Conservation (phyloP, 1,140 invertebrate species). For the Zaprionus tsacasi region DNA sequence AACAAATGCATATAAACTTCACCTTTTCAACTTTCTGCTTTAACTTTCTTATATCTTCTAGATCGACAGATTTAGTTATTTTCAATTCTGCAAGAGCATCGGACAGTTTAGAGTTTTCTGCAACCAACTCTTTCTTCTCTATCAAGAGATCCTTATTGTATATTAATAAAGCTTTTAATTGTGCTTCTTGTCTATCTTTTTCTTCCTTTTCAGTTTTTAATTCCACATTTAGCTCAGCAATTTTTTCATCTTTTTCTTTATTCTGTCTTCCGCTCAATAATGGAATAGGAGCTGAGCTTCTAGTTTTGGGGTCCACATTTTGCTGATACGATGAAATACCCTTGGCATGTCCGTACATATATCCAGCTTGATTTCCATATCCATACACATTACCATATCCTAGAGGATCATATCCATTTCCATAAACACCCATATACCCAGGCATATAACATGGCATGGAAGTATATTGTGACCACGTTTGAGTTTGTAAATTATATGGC, state of each 20-base stretch:
- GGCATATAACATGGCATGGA: neutral
- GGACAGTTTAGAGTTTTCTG: neutral
- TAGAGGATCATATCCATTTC: neutral
- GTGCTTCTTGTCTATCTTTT: neutral
- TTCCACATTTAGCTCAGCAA: neutral
- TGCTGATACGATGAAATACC: neutral
- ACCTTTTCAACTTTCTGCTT: neutral
- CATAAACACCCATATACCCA: neutral
- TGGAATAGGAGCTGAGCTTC: too few species aligned
- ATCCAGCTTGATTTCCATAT: neutral
- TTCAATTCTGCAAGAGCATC: neutral
- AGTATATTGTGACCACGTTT: neutral
- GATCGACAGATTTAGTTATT: neutral
- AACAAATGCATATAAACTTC: neutral
- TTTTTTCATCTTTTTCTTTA: neutral
- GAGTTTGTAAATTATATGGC: too few species aligned
- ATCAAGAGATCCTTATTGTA: neutral
- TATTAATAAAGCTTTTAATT: neutral
- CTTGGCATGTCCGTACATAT: neutral
- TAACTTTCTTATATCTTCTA: neutral
- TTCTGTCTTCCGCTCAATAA: neutral
- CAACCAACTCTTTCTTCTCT: neutral
- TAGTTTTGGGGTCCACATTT: neutral
- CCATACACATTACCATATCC: neutral
- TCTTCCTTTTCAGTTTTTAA: neutral